These are phyloP conservation scores for Clarias batrachus DNA, from an alignment of 2,113 vertebrate species.

Conservation along the genomic window DNA sequence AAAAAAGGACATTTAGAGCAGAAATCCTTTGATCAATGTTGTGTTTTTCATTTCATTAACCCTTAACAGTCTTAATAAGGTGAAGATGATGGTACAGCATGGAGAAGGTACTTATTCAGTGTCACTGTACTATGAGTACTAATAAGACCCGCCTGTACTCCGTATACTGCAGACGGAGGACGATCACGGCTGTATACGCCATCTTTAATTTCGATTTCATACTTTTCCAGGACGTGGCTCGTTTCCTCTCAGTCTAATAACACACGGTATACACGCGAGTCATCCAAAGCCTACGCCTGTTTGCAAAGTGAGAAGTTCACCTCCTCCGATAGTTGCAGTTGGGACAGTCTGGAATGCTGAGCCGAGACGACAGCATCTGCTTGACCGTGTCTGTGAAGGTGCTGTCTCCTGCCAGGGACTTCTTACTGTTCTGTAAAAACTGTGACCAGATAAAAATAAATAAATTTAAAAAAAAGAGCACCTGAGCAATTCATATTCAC, in stretches of 20 bases:
- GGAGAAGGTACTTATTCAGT: too few species aligned
- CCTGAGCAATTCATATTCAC: not conserved
- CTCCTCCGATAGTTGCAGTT: conserved; percentile 95
- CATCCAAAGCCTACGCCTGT: not conserved
- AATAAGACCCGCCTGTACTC: too few species aligned
- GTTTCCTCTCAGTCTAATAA: not conserved
- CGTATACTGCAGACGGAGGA: too few species aligned
- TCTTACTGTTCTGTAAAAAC: conserved; percentile 78
- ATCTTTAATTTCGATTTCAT: too few species aligned
- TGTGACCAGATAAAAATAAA: not conserved
- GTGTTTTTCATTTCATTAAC: too few species aligned
- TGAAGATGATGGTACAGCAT: not conserved
- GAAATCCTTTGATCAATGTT: not conserved
- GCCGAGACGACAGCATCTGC: conserved; percentile 88
- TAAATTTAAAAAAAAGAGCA: too few species aligned
- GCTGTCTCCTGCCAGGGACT: conserved; percentile 81
- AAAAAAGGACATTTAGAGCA: too few species aligned
- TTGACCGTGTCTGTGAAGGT: conserved; percentile 95
- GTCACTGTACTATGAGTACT: too few species aligned
- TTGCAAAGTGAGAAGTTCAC: conserved; percentile 67
- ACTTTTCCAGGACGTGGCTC: not conserved
- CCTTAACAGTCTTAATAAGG: not conserved
- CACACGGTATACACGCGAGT: too few species aligned
- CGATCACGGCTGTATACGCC: too few species aligned
- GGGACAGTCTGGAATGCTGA: conserved; percentile 94